These are phyloP conservation scores for Idaea dimidiata DNA, from an alignment of 2,888 invertebrate species.

Conservation along the genomic window DNA sequence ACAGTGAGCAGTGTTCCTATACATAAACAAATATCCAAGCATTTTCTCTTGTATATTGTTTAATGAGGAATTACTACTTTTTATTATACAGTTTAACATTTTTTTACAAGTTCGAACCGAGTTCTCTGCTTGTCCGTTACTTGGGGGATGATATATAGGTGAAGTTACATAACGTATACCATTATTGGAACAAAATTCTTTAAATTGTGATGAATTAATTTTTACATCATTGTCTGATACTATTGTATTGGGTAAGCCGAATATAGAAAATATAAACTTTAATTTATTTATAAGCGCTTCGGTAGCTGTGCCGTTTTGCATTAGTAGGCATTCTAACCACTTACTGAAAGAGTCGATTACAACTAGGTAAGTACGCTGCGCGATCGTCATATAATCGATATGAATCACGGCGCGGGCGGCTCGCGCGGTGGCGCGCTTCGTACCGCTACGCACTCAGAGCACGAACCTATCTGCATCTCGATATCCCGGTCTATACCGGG, in stretches of 20 bases:
- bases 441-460: slow-evolving; percentile 8
- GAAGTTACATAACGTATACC: slow-evolving; percentile 27
- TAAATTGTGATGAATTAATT: slow-evolving; percentile 23
- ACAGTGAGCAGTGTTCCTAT: slow-evolving; percentile 5
- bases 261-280: slow-evolving; percentile 20
- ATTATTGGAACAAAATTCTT: slow-evolving; percentile 20
- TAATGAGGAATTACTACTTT: neutral
- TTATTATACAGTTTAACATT: slow-evolving; percentile 21
- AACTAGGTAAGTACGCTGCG: slow-evolving; percentile 19
- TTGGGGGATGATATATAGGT: slow-evolving; percentile 26
- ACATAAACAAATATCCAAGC: slow-evolving; percentile 3
- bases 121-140: slow-evolving; percentile 21
- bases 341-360: slow-evolving; percentile 21
- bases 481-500: slow-evolving; percentile 14
- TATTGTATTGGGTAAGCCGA: slow-evolving; percentile 24
- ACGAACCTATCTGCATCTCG: slow-evolving; percentile 7
- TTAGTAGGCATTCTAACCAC: slow-evolving; percentile 26
- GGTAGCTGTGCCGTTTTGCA: slow-evolving; percentile 18
- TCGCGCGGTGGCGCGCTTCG: slow-evolving; percentile 21
- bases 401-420: slow-evolving; percentile 27
- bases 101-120: slow-evolving; percentile 25
- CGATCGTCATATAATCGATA: slow-evolving; percentile 26
- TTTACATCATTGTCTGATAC: slow-evolving; percentile 30
- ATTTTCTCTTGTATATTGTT: neutral
- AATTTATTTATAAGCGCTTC: slow-evolving; percentile 17